Base-by-base conservation (phyloP, 2,797 vertebrate genomes). In the Gobio occitaniae region DNA sequence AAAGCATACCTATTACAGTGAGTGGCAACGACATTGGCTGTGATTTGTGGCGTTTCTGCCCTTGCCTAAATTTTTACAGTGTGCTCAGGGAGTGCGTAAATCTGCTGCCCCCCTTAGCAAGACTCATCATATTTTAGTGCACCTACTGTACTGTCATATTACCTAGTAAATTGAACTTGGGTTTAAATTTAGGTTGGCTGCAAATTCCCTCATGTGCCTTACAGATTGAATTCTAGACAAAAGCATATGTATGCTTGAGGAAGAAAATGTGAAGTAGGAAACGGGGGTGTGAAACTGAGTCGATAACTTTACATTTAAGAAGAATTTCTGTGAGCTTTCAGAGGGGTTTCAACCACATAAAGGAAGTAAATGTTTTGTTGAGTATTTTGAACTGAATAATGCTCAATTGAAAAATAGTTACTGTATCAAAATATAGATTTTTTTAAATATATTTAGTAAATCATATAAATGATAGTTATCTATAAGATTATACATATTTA, bases 21-120 rank as follows among this genome's bases (percentile, higher is more conserved):
- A 74, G 63, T 70, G 76, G n/a, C 80, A 82, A 9, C 6, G 5
- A 32, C 52, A 66, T 21, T 86, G 36, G 41, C 65, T 12, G 25
- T 83, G 82, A 87, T 86, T 89, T 87, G 84, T 86, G 82, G 56
- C 17, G 16, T 41, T 54, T 88, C 66, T 68, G 79, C 82, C 86
- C 86, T 86, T 86, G 84, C 81, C 79, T 59, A 80, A 6, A n/a
- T 54, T 82, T 79, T 79, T 72, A 76, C 41, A 72, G 70, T 47
- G 63, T 61, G 70, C 75, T 86, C 38, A 74, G 50, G 47, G 38
- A 86, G 86, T 87, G 78, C 11, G 38, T 87, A 84, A 87, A 89
- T 86, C 78, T 84, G n/a, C 19, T 77, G 54, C 66, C 36, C 21
- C 29, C 12, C 29, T 41, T 71, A 10, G 15, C 38, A 36, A 50